These are phyloP conservation scores for Phoronis australis DNA, from an alignment of 2,888 invertebrate species.

Conservation along the genomic window DNA sequence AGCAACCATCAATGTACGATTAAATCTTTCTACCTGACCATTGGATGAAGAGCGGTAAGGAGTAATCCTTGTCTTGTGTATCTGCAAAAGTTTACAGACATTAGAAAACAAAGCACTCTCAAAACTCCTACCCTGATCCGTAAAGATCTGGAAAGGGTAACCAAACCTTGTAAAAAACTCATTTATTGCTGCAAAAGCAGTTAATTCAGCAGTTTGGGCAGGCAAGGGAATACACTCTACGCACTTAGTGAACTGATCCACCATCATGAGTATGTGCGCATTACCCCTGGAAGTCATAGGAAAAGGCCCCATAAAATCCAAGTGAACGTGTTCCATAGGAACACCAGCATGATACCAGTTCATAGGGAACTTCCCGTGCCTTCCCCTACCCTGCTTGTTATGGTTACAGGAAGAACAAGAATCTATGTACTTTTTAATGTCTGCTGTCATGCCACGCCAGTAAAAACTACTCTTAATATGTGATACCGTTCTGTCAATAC, in stretches of 20 bases:
- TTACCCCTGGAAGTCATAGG: conserved; percentile 3
- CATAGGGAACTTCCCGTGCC: too few relatives aligned
- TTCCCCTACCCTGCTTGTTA: too few relatives aligned
- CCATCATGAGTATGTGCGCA: too few relatives aligned
- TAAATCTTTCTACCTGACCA: conserved; percentile 12
- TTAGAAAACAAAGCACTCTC: conserved; percentile 12
- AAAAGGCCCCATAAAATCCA: conserved; percentile 12
- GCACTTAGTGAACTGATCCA: too few relatives aligned
- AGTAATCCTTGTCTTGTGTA: conserved; percentile 12
- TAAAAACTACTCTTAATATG: too few relatives aligned
- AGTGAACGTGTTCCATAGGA: conserved; percentile 8
- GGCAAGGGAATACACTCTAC: conserved; percentile 13
- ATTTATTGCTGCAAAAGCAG: too few relatives aligned
- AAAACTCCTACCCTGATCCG: conserved; percentile 13
- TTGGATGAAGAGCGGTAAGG: conserved; percentile 14
- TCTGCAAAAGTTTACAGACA: too few relatives aligned
- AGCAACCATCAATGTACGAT: conserved; percentile 9
- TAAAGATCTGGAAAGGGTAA: conserved; percentile 9
- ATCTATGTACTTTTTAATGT: too few relatives aligned
- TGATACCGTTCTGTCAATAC: too few relatives aligned
- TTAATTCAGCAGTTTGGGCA: too few relatives aligned
- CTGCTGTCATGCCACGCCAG: too few relatives aligned
- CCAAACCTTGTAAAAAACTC: conserved; percentile 12
- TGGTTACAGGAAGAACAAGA: too few relatives aligned
- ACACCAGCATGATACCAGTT: conserved; percentile 76